phyloP scores from a whole-genome alignment of 2,113 vertebrate species.

The Apodemus sylvaticus region DNA sequence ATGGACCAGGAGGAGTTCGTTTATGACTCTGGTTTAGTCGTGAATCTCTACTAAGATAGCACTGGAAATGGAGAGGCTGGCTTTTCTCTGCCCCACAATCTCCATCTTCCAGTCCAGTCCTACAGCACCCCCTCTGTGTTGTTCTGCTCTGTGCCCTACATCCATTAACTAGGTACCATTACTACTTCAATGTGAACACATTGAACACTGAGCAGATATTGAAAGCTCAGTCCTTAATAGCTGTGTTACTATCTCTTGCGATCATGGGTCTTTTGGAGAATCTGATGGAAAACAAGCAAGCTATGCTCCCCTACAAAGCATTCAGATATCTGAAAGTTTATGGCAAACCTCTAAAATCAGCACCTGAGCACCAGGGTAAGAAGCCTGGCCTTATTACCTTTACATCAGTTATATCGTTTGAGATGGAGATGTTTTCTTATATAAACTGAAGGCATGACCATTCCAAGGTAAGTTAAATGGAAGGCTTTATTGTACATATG shows the following conservation, averaged over 20 bases:
- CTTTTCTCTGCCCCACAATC: background rate
- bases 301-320: background rate
- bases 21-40: background rate
- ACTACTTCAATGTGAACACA: slow-evolving; percentile 18
- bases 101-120: background rate
- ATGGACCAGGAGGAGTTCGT: background rate
- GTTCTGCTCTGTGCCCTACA: background rate
- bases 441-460: background rate
- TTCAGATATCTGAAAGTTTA: background rate
- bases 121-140: background rate
- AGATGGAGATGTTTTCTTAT: background rate
- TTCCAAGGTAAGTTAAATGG: background rate
- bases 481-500: background rate
- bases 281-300: background rate
- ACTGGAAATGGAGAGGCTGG: background rate
- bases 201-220: slow-evolving; percentile 13
- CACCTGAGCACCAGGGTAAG: background rate
- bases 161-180: background rate
- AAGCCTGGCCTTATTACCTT: background rate
- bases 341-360: background rate
- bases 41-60: background rate
- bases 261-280: background rate
- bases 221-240: background rate
- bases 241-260: background rate
- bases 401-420: background rate